phyloP scores from a whole-genome alignment of 2,888 invertebrate species.

The Morpho helenor region DNA sequence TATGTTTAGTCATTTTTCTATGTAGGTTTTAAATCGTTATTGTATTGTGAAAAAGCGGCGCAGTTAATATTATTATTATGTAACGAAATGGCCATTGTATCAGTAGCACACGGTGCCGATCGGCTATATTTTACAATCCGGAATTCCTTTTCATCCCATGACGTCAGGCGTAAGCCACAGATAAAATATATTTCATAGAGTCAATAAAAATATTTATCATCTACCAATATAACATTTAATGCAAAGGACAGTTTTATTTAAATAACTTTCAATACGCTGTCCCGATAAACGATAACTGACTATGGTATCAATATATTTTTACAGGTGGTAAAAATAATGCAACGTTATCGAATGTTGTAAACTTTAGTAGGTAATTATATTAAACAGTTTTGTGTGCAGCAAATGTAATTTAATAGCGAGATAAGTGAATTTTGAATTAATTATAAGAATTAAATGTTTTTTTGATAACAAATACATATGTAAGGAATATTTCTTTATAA shows the following conservation, averaged over 20 bases:
- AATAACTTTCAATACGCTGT: no score
- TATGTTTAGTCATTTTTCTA: no score
- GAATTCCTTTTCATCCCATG: constrained; percentile 31
- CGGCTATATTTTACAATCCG: constrained; percentile 29
- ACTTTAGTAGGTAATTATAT: constrained; percentile 48
- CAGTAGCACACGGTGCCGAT: constrained; percentile 21
- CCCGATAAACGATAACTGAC: no score
- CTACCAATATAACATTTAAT: constrained; percentile 1
- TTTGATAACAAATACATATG: no score
- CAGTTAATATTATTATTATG: no score
- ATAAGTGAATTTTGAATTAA: constrained; percentile 15
- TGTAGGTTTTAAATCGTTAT: no score
- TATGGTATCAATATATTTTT: background rate
- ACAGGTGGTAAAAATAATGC: constrained; percentile 35
- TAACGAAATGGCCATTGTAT: constrained; percentile 15
- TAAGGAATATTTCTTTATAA: no score
- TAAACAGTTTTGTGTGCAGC: constrained; percentile 34
- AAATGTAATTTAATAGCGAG: constrained; percentile 16
- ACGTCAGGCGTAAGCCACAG: constrained; percentile 29
- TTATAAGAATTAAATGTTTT: background rate
- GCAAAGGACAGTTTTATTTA: background rate
- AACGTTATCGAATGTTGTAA: constrained; percentile 53
- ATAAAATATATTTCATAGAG: constrained; percentile 24
- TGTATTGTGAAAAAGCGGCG: no score
- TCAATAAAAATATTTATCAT: constrained; percentile 18